Conservation (phyloP, 2,888 invertebrate genomes). For the Drosophila meridionalis region DNA sequence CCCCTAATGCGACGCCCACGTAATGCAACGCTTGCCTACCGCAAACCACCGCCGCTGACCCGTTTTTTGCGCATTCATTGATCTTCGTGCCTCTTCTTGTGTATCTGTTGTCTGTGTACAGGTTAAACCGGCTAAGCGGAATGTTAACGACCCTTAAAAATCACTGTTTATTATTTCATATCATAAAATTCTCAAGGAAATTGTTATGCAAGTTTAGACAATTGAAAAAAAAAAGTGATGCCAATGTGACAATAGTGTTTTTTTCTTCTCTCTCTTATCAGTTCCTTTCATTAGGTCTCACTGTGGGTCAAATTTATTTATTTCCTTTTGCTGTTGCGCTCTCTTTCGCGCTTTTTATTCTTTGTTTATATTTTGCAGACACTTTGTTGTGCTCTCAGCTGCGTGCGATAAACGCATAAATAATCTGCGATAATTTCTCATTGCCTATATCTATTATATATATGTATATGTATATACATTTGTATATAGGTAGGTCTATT, state of each 20-base stretch:
- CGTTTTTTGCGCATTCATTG: conserved; percentile 78
- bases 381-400: conserved; percentile 63
- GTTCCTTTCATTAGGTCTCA: conserved; percentile 40
- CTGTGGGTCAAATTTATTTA: conserved; percentile 39
- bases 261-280: not conserved
- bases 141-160: conserved; percentile 65
- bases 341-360: conserved; percentile 63
- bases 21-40: conserved; percentile 52
- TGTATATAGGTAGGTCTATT: not conserved
- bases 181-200: conserved; percentile 20
- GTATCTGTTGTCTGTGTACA: conserved; percentile 67
- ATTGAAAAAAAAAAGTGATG: not conserved
- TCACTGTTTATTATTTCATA: conserved; percentile 2
- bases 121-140: conserved; percentile 68
- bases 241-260: conserved; percentile 1
- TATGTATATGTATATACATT: not conserved
- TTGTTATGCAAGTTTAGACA: conserved; percentile 51
- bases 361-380: conserved; percentile 75
- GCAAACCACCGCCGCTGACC: conserved; percentile 65
- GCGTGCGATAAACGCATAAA: conserved; percentile 35
- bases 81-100: conserved; percentile 66
- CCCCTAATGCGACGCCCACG: conserved; percentile 58
- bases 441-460: not conserved
- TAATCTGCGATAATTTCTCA: conserved; percentile 33
- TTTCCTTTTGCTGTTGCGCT: conserved; percentile 35